Base-by-base conservation (phyloP, 2,888 invertebrate species). In the Sarcophaga variegata region DNA sequence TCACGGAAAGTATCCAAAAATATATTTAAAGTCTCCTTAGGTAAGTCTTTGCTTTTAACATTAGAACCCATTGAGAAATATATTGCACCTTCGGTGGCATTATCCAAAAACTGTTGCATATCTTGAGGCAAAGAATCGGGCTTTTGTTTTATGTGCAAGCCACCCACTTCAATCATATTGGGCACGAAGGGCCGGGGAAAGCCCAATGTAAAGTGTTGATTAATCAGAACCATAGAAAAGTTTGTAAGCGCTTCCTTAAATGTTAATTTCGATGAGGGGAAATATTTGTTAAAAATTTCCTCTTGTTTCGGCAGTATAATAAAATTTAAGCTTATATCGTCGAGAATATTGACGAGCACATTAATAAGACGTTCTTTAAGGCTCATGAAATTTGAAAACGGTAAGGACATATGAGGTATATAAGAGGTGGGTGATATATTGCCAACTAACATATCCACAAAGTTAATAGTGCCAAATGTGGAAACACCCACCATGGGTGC, bases 11-110 rank as follows among this genome's bases (percentile, higher is more conserved):
- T 88, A 4, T 88, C 88, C 3, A 90, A 22, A 2, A 92, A 71
- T 0, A 85, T 88, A 0, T 90, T 67, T 1, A 89, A 86, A 37
- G 89, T 92, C 63, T 90, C 88, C 2, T 17, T 47, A 0, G 90
- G 90, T 8, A 93, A 85, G 69, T 89, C 88, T 63, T 89, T 91
- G 69, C 91, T 90, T 59, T 89, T 91, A 0, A 93, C 47, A 89
- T 93, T 93, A 0, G 92, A 90, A 2, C 94, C 94, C 90, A 95
- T 90, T 2, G 94, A 93, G 47, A 79, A 79, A 20, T 79, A 79
- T 0, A 79, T 70, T n/a, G 62, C 70, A 8, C 62, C 78, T 14
- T 79, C 11, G 5, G n/a, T 49, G 11, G 94, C 92, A 2, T 91
- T 90, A 77, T 93, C 92, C 6, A 94, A 67, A 75, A 93, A 93